Evolutionary conservation across 2,113 vertebrate species (phyloP), one percentile per base, ranked within the genome.

Genomic region (Cyprinus carpio): DNA sequence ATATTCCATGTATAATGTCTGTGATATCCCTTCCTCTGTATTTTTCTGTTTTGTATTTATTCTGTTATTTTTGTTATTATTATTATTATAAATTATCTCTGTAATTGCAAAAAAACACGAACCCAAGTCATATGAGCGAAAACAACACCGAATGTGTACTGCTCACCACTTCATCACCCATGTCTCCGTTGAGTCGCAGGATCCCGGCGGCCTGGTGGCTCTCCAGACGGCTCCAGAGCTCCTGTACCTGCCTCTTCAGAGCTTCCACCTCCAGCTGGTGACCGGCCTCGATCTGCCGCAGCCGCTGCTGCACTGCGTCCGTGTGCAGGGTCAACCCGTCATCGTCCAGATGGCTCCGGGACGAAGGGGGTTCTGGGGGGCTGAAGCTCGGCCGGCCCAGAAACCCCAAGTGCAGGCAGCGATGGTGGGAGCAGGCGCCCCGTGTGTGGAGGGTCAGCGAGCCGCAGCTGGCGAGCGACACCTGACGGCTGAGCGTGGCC

Each of bases 181-280:
- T 93, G 77, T 99, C 97, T 25, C 97, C 98, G 1, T 97, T 99
- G 93, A 97, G 93, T 1, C 93, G 92, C 8, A 96, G 92, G 29
- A 94, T 94, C 81, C 94, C 94, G 1, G 90, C 90, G 37, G 96
- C 93, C 75, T 96, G 96, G 88, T 97, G 97, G 86, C 94, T 97
- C 94, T 99, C 97, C 91, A 99, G 90, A n/a, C 96, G 96, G 90
- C 95, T 98, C 93, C 93, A 96, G 83, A 99, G 90, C 90, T 99
- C 97, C 90, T 98, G 97, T 58, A 99, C 96, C 91, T 99, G 98
- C 87, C 96, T 98, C 93, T 98, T 99, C 88, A 99, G 91, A 3
- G 95, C 96, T 91, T 99, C 98, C 88, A 99, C 98, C 88, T 99
- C 98, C 84, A 97, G 95, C 91, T 98, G 97, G 84, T 99, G 97